Base-by-base conservation (phyloP, 2,888 invertebrate genomes). In the Lathronympha strigana region DNA sequence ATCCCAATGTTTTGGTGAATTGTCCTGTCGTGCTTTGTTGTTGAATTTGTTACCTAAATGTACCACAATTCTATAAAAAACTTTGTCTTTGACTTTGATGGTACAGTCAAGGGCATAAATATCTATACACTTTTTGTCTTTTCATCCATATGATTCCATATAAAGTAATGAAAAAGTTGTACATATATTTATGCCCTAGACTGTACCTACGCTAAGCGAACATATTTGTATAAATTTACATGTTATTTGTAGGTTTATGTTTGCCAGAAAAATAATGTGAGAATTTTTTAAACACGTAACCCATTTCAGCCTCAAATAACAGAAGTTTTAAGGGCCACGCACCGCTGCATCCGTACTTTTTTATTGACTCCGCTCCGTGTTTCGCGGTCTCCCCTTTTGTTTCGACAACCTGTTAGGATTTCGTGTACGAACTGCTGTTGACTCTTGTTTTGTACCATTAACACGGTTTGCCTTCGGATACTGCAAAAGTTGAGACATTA, bases 301-400 rank as follows among this genome's bases (percentile, higher is more conserved):
- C 25, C 49, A 21, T 23, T 28, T 19, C 33, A 25, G 53, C 36
- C n/a, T 36, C 28, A 6, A 47, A 62, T 50, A 50, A 49, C 25
- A 25, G 13, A 57, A 63, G 49, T 63, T 58, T 57, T 63, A 31
- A 63, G 43, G 33, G 21, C 33, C 21, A 58, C 45, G 33, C 57
- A 19, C 19, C 31, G 43, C 23, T 50, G 63, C 40, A 33, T 50
- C 15, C 31, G 23, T 43, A 40, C 50, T 40, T 54, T 57, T 63
- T 63, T 58, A 50, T 57, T 57, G 33, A n/a, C 43, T 43, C 13
- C 8, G 40, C 23, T 9, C 17, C 43, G 21, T 45, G 36, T 45
- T 31, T 33, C 28, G 47, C 1, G 62, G 47, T 25, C n/a, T 47
- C 6, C 45, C 15, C n/a, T 50, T 40, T 33, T 38, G 57, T 50